These are phyloP conservation scores for Ophion ellenae DNA, from an alignment of 2,888 invertebrate genomes.

Conservation along the genomic window DNA sequence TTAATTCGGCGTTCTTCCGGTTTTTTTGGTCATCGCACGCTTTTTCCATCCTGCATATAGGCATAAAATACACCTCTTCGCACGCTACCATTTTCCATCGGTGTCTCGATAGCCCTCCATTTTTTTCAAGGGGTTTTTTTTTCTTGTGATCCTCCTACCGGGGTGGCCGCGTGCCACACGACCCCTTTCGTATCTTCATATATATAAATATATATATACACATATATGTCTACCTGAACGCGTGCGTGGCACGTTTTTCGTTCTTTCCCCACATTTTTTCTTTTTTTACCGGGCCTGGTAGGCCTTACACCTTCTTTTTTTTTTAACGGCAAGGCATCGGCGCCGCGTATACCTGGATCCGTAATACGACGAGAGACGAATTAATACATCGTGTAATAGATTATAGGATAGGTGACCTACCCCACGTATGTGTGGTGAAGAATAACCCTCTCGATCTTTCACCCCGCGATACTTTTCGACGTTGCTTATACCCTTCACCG, in stretches of 20 bases:
- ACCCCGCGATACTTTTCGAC: conserved; percentile 48
- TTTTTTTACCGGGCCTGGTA: conserved; percentile 20
- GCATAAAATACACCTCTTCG: background rate
- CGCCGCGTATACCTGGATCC: conserved; percentile 72
- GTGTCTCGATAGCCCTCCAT: conserved; percentile 26
- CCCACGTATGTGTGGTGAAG: conserved; percentile 57
- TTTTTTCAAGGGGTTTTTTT: conserved; percentile 63
- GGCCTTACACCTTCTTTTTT: conserved; percentile 15
- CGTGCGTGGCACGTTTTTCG: conserved; percentile 77
- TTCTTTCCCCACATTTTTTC: conserved; percentile 34
- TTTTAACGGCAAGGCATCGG: conserved; percentile 57
- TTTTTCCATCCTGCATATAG: background rate
- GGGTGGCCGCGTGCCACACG: conserved; percentile 67
- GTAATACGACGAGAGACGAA: conserved; percentile 70
- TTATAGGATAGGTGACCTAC: conserved; percentile 73
- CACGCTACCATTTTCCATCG: conserved; percentile 35
- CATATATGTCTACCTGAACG: conserved; percentile 76
- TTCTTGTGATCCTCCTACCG: conserved; percentile 46
- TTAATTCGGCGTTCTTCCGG: background rate
- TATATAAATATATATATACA: background rate
- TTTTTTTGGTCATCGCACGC: background rate
- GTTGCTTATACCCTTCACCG: conserved; percentile 32
- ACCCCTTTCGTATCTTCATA: conserved; percentile 71
- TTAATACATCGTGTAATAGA: conserved; percentile 79
- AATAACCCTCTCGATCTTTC: conserved; percentile 64